These are phyloP conservation scores for Melanargia galathea DNA, from an alignment of 2,888 invertebrate genomes.

Conservation along the genomic window DNA sequence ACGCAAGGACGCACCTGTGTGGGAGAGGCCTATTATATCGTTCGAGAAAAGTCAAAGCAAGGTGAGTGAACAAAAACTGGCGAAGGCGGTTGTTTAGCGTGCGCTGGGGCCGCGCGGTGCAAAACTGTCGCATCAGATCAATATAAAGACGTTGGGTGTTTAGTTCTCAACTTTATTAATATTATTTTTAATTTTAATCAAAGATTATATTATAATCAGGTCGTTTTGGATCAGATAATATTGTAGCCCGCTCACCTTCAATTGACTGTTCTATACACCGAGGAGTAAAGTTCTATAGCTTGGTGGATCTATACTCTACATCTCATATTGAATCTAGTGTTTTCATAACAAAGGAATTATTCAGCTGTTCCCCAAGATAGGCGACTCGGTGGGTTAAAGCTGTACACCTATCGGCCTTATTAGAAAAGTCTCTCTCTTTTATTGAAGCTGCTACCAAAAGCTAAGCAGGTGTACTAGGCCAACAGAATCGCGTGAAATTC, in stretches of 20 bases:
- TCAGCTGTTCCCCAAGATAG: too few relatives aligned
- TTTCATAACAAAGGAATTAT: too few relatives aligned
- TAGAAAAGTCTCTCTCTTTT: too few relatives aligned
- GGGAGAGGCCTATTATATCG: not conserved
- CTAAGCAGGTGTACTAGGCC: not conserved
- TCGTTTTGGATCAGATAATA: not conserved
- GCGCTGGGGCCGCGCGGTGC: conserved; percentile 3
- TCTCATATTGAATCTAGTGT: too few relatives aligned
- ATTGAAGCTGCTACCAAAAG: not conserved
- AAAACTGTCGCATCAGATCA: conserved; percentile 17
- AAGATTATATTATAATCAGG: conserved; percentile 9
- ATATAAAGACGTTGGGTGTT: conserved; percentile 11
- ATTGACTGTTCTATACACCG: too few relatives aligned
- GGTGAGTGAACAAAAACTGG: conserved; percentile 25
- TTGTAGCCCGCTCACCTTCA: not conserved
- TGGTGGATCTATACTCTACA: not conserved
- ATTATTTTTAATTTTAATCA: conserved; percentile 12
- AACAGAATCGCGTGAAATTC: not conserved
- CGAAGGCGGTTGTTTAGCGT: conserved; percentile 12
- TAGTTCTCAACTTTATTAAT: conserved; percentile 1
- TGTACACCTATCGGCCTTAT: too few relatives aligned
- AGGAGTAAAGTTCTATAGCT: not conserved
- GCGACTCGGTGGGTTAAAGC: too few relatives aligned
- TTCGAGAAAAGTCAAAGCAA: conserved; percentile 19
- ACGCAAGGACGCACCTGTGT: too few relatives aligned